Evolutionary conservation across 2,888 invertebrate species (phyloP), one percentile per base, ranked within the genome.

Genomic region (Xanthorhoe spadicearia): DNA sequence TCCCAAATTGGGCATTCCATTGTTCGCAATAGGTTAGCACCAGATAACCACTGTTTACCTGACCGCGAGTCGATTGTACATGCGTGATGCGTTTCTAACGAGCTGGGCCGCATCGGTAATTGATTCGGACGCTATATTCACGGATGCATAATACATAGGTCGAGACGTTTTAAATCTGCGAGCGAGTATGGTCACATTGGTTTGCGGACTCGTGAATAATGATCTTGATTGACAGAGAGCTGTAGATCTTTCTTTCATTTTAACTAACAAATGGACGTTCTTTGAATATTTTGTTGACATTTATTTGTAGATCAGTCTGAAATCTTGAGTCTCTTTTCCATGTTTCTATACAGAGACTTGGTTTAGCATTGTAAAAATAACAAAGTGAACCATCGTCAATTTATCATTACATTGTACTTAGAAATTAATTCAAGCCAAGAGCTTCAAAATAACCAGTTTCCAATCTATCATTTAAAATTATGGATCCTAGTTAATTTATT

Each of bases 11-110:
- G 92, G 86, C 82, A 81, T 77, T 67, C 89, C 92, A 91, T 92
- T 91, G 91, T 92, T 86, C 81, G 71, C 83, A 81, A 83, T 85
- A 84, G 85, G 83, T 89, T 88, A 88, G 89, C 90, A 88, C 90
- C 88, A 89, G 88, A 89, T 89, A 90, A 89, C 84, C 83, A 82
- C 83, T 87, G 90, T 87, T 88, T 87, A 84, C 87, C 84, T 86
- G 85, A 83, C 85, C 73, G 80, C 84, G 82, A 80, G 78, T 77
- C 90, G 89, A 92, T 91, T 92, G 89, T 87, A 90, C 87, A 93
- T 93, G 92, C 92, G 91, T 92, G 92, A 92, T 90, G 92, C 93
- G 92, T 92, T 91, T 92, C 92, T 91, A 92, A 92, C 92, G 91
- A 93, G 92, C 84, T 69, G 51, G 77, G 77, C 83, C 81, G 88